Evolutionary conservation across 2,797 vertebrate genomes (phyloP), one percentile per base, ranked within the genome.

Genomic region (Myoxocephalus aenaeus): DNA sequence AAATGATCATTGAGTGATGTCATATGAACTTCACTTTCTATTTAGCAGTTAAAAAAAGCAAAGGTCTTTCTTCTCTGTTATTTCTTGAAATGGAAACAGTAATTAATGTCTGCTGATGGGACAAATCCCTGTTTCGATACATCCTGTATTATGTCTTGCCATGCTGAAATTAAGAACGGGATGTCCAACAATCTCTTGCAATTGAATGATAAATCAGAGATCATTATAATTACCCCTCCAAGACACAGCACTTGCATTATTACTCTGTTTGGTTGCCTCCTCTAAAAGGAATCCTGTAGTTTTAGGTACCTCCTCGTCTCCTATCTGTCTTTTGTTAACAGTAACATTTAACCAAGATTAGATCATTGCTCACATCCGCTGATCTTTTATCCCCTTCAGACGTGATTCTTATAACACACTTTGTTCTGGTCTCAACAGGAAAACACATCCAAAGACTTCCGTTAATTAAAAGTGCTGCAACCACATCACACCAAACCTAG

Each of bases 21-120:
- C 64, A 65, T 53, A 61, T n/a, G 75, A 64, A 32, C 75, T 63
- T 61, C 6, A 51, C 32, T 56, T 72, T 71, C 32, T 79, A 11
- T 46, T 67, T 42, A 54, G 40, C 20, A 27, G 40, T 56, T 56
- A 25, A 56, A 59, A 71, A 67, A 51, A 36, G 50, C 32, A 65
- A 70, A 2, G 29, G 36, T 27, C 20, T 50, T 22, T 10, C 25
- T 34, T 32, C 11, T 57, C 4, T 4, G 20, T 77, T 70, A 50
- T 56, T 70, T 51, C 68, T 76, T 40, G 48, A n/a, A 48, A 17
- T 2, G 12, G 4, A 65, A 70, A 77, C 34, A 29, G 13, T 25
- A 44, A 1, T 51, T 70, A 53, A 38, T 1, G 2, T 65, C 25
- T 71, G 40, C 65, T 75, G 36, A 40, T 36, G 32, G 36, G n/a